phyloP scores from a whole-genome alignment of 2,888 invertebrate species.

The Drosophila conformis region DNA sequence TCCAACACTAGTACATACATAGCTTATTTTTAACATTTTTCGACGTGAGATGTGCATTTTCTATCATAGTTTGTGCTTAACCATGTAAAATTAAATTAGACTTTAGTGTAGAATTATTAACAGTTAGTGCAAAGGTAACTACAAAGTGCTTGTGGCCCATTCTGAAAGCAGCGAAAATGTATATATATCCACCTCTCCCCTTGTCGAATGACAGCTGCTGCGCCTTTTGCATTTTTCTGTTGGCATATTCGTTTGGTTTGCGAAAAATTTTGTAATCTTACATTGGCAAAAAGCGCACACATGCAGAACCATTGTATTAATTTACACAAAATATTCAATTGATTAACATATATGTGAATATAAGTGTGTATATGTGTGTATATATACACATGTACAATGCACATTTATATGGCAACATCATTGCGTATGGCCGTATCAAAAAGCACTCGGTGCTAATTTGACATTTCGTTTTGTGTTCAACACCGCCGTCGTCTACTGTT shows the following conservation, averaged over 20 bases:
- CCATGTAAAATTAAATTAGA: constrained; percentile 74
- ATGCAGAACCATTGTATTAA: constrained; percentile 14
- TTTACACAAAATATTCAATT: constrained; percentile 7
- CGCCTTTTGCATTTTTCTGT: constrained; percentile 56
- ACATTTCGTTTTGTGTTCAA: constrained; percentile 69
- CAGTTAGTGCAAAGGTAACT: constrained; percentile 73
- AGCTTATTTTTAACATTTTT: constrained; percentile 75
- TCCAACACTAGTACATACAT: constrained; percentile 66
- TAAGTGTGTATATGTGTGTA: neutral
- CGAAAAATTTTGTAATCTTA: constrained; percentile 26
- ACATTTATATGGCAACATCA: constrained; percentile 71
- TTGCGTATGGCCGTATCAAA: constrained; percentile 66
- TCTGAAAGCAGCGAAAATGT: constrained; percentile 31
- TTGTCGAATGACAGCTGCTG: constrained; percentile 66
- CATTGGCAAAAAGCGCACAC: constrained; percentile 21
- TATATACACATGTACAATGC: constrained; percentile 33
- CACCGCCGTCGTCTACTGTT: constrained; percentile 50
- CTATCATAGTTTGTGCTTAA: constrained; percentile 74
- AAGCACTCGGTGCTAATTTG: constrained; percentile 60
- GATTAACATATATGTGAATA: constrained; percentile 28
- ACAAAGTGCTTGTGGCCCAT: constrained; percentile 11
- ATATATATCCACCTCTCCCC: constrained; percentile 38
- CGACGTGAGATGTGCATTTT: constrained; percentile 76
- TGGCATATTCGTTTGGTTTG: constrained; percentile 32
- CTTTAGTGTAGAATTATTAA: constrained; percentile 67